phyloP scores from a whole-genome alignment of 2,797 vertebrate species.

The Rallus crepitans region DNA sequence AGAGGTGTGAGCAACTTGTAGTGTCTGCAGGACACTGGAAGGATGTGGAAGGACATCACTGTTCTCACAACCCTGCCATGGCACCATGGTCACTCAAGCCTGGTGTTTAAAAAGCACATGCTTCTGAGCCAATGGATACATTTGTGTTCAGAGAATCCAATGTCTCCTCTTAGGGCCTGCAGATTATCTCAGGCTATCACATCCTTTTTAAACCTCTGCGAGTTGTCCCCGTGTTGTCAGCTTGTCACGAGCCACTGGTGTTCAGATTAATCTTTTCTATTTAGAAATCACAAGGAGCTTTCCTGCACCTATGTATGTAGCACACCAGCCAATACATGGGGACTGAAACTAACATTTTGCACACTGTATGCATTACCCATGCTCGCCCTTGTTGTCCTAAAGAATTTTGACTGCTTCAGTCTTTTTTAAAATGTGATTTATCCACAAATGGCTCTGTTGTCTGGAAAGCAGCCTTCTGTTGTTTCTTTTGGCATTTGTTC shows the following conservation, averaged over 20 bases:
- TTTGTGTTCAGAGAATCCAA: neutral
- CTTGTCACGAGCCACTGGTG: neutral
- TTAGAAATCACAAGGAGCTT: neutral
- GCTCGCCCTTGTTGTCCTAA: neutral
- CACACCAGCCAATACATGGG: neutral
- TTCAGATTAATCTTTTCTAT: neutral
- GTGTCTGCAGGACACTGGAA: neutral
- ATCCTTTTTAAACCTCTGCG: neutral
- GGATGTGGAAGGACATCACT: fast-evolving
- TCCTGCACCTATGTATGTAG: neutral
- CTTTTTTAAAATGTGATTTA: neutral
- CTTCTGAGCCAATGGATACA: neutral
- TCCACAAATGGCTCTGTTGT: neutral
- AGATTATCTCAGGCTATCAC: neutral
- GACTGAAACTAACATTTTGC: neutral
- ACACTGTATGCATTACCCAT: neutral
- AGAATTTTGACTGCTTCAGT: neutral
- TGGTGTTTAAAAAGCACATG: neutral
- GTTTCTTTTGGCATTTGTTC: neutral
- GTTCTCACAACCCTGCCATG: neutral
- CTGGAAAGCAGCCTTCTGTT: neutral
- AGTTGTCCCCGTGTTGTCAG: neutral
- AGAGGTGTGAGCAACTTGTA: neutral
- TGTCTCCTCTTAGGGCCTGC: neutral
- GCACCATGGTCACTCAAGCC: neutral